Base-by-base conservation (phyloP, 2,113 vertebrate species). In the Poeciliopsis occidentalis region DNA sequence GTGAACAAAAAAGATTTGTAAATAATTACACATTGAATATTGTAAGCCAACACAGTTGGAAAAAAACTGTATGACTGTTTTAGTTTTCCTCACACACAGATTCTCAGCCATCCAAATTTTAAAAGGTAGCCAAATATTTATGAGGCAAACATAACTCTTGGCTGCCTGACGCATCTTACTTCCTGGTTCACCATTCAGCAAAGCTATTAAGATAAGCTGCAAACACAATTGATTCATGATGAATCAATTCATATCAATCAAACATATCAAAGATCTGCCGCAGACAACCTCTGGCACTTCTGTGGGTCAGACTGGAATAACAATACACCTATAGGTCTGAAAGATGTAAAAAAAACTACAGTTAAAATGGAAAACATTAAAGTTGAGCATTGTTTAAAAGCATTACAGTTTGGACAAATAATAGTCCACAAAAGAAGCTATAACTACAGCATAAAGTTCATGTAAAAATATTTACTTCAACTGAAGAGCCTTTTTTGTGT, bases 141-240 rank as follows among this genome's bases (percentile, higher is more conserved):
- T 60, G 61, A 11, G 47, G 67, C 26, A 67, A 32, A 64, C 24
- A 17, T 66, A 72, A 27, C 68, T 76, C 32, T 68, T 39, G 17
- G 69, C 69, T 44, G 34, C 32, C 64, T 67, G 57, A 68, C 41
- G 7, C 51, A 57, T 64, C 64, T 67, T 54, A 15, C 1, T 39
- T 60, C 37, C 27, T 32, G 44, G 63, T 37, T 69, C 65, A 68
- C 71, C 47, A 62, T 60, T 13, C 64, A 67, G 54, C 41, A 12
- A 64, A 47, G 34, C 41, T 4, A 12, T 67, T 17, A 27, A 31
- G 67, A 70, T 60, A 64, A 37, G 17, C 60, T 17, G 19, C n/a
- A 19, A 64, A 39, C 29, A 32, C n/a, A 22, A 54, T 39, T 64
- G 24, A 60, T 39, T 64, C 31, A 24, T 51, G 17, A 29, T 44